These are phyloP conservation scores for Melitaea athalia DNA, from an alignment of 2,888 invertebrate species.

Conservation along the genomic window DNA sequence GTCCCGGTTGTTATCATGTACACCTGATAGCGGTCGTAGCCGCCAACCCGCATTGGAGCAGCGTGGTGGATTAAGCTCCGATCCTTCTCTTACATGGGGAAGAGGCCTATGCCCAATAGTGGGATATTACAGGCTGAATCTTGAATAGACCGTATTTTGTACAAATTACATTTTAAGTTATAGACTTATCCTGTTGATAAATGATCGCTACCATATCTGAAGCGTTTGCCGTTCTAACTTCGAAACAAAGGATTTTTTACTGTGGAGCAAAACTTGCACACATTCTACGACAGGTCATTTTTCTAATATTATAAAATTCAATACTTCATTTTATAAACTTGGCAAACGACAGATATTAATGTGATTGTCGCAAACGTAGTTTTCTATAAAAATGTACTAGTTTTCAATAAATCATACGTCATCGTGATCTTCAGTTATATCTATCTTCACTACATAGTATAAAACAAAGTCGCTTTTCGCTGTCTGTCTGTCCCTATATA, in stretches of 20 bases:
- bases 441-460: background rate
- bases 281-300: conserved; percentile 43
- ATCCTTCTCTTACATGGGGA: too few relatives aligned
- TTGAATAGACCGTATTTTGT: too few relatives aligned
- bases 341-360: conserved; percentile 32
- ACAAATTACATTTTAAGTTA: too few relatives aligned
- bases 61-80: too few relatives aligned
- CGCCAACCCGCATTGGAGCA: too few relatives aligned
- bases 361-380: conserved; percentile 20
- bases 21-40: too few relatives aligned
- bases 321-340: conserved; percentile 33
- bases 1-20: too few relatives aligned
- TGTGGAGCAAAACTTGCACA: conserved; percentile 16
- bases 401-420: conserved; percentile 9
- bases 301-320: conserved; percentile 35
- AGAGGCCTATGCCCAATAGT: too few relatives aligned
- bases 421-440: background rate
- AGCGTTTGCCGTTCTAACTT: background rate
- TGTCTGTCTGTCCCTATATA: too few relatives aligned
- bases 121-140: too few relatives aligned
- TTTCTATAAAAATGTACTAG: conserved; percentile 16
- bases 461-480: background rate
- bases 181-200: background rate
- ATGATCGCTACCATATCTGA: background rate
- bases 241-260: conserved; percentile 10